phyloP scores from a whole-genome alignment of 2,113 vertebrate species.

The Telmatochromis brachygnathus region DNA sequence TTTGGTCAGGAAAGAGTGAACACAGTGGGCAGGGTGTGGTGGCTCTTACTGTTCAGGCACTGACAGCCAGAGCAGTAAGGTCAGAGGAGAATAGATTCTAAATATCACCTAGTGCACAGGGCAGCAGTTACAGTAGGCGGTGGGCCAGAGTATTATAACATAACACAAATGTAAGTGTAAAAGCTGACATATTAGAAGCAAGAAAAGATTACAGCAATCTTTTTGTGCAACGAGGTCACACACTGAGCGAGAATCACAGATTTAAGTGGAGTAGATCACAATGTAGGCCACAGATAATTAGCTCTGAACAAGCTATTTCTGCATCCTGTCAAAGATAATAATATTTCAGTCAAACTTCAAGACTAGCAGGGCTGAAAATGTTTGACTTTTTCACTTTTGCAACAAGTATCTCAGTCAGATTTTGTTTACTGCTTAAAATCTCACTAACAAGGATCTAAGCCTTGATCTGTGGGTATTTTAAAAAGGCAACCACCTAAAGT shows the following conservation, averaged over 20 bases:
- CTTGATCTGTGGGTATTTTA: background rate
- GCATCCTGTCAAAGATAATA: background rate
- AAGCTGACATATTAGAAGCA: background rate
- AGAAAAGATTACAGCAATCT: background rate
- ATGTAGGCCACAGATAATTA: slow-evolving; percentile 63
- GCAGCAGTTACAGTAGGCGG: background rate
- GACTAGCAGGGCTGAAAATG: background rate
- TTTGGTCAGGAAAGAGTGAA: slow-evolving; percentile 56
- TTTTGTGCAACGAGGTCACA: slow-evolving; percentile 41
- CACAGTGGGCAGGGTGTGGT: slow-evolving; percentile 57
- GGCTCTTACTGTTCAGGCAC: slow-evolving; percentile 9
- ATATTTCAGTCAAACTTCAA: background rate
- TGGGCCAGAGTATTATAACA: background rate
- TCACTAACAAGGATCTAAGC: background rate
- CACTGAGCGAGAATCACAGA: background rate
- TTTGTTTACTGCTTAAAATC: background rate
- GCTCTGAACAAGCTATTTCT: slow-evolving; percentile 44
- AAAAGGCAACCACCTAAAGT: background rate
- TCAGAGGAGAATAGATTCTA: slow-evolving; percentile 63
- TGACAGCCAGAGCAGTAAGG: slow-evolving; percentile 51
- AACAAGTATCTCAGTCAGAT: background rate
- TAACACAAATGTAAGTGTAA: background rate
- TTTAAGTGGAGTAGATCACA: slow-evolving; percentile 46
- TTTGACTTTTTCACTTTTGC: background rate
- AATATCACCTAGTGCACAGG: slow-evolving; percentile 38